phyloP scores from a whole-genome alignment of 2,888 invertebrate species.

The Eupsilia transversa region DNA sequence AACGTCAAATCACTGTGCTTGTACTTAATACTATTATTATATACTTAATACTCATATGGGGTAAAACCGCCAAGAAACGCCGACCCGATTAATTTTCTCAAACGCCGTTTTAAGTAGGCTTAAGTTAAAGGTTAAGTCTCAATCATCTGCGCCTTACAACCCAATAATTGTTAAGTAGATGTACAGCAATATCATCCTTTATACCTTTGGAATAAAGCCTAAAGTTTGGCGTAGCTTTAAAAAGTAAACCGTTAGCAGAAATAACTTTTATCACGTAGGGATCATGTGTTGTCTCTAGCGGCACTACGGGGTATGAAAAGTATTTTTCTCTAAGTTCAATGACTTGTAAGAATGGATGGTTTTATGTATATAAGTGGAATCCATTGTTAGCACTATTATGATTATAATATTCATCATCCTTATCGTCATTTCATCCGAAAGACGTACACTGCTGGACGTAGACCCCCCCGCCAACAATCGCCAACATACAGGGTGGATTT shows the following conservation, averaged over 20 bases:
- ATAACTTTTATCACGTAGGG: background rate
- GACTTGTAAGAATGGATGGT: background rate
- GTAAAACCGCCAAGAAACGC: background rate
- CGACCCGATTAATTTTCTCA: background rate
- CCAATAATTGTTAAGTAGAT: background rate
- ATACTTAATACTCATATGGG: no score
- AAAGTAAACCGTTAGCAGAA: background rate
- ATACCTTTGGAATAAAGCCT: background rate
- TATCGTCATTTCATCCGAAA: no score
- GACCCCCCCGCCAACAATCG: no score
- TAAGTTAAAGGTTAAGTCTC: background rate
- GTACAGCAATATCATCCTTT: background rate
- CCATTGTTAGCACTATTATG: background rate
- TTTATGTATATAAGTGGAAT: background rate
- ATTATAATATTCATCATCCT: background rate
- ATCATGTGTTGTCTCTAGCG: background rate
- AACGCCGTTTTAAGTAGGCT: conserved; percentile 1
- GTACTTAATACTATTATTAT: no score
- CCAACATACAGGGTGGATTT: no score
- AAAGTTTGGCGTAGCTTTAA: background rate
- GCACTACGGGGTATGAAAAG: background rate
- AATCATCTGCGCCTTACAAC: background rate
- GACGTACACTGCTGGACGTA: no score
- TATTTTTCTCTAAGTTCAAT: background rate
- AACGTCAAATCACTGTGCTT: background rate